Percentiles rank a stretch among this genome's conserved stretches.
phyloP scores from a whole-genome alignment of 2,113 vertebrate genomes.

The Tinamus guttatus region DNA sequence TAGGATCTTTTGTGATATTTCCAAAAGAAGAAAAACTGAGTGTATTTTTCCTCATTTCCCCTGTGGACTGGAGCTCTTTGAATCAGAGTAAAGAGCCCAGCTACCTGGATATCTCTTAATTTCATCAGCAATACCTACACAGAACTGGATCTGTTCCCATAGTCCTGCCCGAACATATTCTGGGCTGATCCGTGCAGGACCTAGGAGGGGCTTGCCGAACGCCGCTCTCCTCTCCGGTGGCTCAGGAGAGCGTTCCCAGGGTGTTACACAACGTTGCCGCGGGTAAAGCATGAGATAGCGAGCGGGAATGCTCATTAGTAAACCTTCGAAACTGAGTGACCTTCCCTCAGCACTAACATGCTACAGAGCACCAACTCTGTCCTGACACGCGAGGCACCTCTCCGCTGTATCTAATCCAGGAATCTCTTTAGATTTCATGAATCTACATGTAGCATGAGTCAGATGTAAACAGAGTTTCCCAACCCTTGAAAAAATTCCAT shows the following conservation, averaged over 20 bases:
- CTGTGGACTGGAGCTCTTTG: background rate
- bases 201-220: constrained; percentile 38
- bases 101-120: background rate
- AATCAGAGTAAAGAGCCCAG: background rate
- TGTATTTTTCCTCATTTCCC: constrained; percentile 1
- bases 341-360: constrained; percentile 45
- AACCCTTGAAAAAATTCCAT: constrained; percentile 68
- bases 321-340: constrained; percentile 56
- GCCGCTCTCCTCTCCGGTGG: background rate
- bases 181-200: constrained; percentile 8
- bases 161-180: constrained; percentile 60
- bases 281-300: constrained; percentile 6
- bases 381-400: constrained; percentile 52
- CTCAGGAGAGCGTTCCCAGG: constrained; percentile 1
- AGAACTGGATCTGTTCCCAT: constrained; percentile 25
- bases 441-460: constrained; percentile 57
- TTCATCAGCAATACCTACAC: constrained; percentile 14
- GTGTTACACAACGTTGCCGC: constrained; percentile 37
- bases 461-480: constrained; percentile 60
- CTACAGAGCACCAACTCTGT: constrained; percentile 45
- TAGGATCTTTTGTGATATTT: constrained; percentile 2
- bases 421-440: constrained; percentile 65
- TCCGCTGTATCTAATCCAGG: constrained; percentile 46
- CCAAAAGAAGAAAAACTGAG: background rate
- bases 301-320: constrained; percentile 50